Base-by-base conservation (phyloP, 2,797 vertebrate genomes). In the Bufotes viridis region DNA sequence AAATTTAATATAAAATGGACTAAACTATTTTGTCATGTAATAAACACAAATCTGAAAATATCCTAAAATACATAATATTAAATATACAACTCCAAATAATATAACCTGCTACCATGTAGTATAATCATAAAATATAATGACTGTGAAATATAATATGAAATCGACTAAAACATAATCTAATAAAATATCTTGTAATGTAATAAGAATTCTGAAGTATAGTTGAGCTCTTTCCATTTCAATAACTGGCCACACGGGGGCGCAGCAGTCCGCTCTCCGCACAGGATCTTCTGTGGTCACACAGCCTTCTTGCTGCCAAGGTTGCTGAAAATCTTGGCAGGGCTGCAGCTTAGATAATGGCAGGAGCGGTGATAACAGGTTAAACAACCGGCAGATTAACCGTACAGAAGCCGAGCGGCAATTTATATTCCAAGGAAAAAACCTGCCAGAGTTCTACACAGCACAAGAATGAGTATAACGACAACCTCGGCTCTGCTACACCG, bases 181-280 rank as follows among this genome's bases (percentile, higher is more conserved):
- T 42, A 42, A 42, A 42, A 6, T 3, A 42, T 42, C 42, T 42
- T 42, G 29, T 34, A 34, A 34, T 2, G 29, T 2, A 34, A 34
- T 34, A 34, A 34, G 42, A 42, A 42, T 42, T 42, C 42, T 42
- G 42, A 5, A 42, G 42, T 42, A 42, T 5, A 42, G 42, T 42
- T 5, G 42, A 6, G 3, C 6, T 9, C 2, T 26, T 26, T 60
- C 10, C 55, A 78, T 26, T 72, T 67, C 65, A 13, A 0, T n/a
- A 20, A 7, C 15, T 53, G 61, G n/a, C 34, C 67, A 82, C 20
- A 51, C 10, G 49, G 69, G 34, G 86, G 86, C 29, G 86, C 55
- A 20, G 20, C 55, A 24, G 42, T 24, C 58, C 72, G 9, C 15
- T 78, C n/a, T 9, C 18, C 14, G 34, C 0, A 18, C 24, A 29